Evolutionary conservation across 2,888 invertebrate genomes (phyloP), one percentile per base, ranked within the genome.

Genomic region (Eulithis testata): DNA sequence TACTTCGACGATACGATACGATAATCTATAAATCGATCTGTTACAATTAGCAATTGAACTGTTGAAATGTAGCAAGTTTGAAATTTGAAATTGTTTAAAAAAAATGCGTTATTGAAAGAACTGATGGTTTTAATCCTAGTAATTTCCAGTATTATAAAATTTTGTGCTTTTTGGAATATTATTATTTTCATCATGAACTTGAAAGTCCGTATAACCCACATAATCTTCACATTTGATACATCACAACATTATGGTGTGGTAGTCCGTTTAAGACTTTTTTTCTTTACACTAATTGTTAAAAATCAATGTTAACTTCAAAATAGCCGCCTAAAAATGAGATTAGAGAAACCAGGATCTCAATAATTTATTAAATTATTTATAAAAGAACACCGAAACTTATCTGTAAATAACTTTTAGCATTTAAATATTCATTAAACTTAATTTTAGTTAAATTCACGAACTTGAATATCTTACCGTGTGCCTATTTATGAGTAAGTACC

Each of bases 261-360:
- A 7, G 8, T 8, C 9, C 9, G 8, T 40, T 6, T 5, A 8
- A 40, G 9, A 40, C 40, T 8, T 40, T 40, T 40, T 40, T 8
- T 40, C 8, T 40, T 40, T 40, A 40, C 8, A 40, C 8, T 40
- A 40, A 66, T 60, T 63, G 64, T 60, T 37, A 59, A 61, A 61
- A 47, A 65, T 45, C 44, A 21, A 63, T 53, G 12, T 66, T 47
- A 65, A 55, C 73, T 72, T 73, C 70, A 69, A 76, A 75, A 75
- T 70, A 76, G 65, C 80, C 77, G 78, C 83, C 79, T 81, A 71
- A 71, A 82, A 80, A 88, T 88, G 92, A 92, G 91, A 91, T 92
- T 92, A 92, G 84, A 72, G 86, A 81, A 89, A 91, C 82, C 87
- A 80, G 84, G 91, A 92, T 92, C 92, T 91, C 92, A 90, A 82